phyloP scores from a whole-genome alignment of 2,888 invertebrate genomes.

The Podotricha telesiphe region DNA sequence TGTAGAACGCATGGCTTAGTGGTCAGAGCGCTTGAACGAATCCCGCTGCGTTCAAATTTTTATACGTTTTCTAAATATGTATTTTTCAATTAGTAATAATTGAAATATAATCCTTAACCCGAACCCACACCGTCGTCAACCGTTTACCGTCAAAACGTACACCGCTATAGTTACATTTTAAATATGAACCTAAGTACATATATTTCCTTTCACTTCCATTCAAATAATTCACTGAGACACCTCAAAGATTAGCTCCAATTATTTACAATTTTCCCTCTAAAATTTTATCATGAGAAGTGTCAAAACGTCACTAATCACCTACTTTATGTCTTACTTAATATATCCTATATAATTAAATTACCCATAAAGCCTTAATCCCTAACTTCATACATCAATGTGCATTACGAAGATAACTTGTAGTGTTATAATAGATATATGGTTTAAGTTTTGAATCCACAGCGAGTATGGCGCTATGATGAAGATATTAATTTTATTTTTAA shows the following conservation, averaged over 20 bases:
- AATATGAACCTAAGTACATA: not conserved
- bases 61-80: too few relatives aligned
- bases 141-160: not conserved
- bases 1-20: too few relatives aligned
- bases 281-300: slow-evolving; percentile 28
- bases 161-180: not conserved
- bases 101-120: too few relatives aligned
- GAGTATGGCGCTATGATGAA: not conserved
- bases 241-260: slow-evolving; percentile 11
- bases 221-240: slow-evolving; percentile 14
- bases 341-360: slow-evolving; percentile 34
- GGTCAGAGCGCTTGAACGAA: too few relatives aligned
- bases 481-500: too few relatives aligned
- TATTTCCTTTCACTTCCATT: slow-evolving; percentile 10
- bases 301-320: slow-evolving; percentile 32
- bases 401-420: slow-evolving; percentile 27
- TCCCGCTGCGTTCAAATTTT: too few relatives aligned
- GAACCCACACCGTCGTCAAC: too few relatives aligned
- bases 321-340: slow-evolving; percentile 30
- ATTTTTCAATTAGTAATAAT: too few relatives aligned
- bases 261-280: slow-evolving; percentile 8
- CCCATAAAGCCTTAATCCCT: slow-evolving; percentile 32
- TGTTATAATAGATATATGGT: slow-evolving; percentile 24
- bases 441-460: slow-evolving; percentile 7
- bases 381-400: slow-evolving; percentile 32